Base-by-base conservation (phyloP, 2,888 invertebrate genomes). In the Willowsia nigromaculata region DNA sequence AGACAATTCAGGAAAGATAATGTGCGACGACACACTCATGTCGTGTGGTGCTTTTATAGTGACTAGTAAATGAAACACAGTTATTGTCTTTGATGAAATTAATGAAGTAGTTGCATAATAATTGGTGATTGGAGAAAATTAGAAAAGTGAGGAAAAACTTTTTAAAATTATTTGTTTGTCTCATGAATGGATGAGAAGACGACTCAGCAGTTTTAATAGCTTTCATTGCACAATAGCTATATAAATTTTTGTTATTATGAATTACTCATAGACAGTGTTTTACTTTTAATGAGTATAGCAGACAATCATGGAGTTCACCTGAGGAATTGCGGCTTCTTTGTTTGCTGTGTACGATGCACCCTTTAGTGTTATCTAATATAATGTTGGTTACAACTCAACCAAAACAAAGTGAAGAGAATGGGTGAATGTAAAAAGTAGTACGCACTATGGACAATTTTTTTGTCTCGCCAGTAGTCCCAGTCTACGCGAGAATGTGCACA, bases 341-440 rank as follows among this genome's bases (percentile, higher is more conserved):
- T 71, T 22, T 25, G 43, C 5, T 25, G 2, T 11, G 1, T 6
- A 47, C 43, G 18, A 43, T 30, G 74, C 30, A 47, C 18, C 27
- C 1, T 30, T 7, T 47, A 30, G 50, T 74, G 25, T 4, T 6
- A 1, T 7, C 15, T 47, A 9, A 1, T 50, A 50, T 30, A 53
- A 78, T 78, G 27, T 50, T 53, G 18, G 27, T 33, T 53, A 53
- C 76, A 78, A 7, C 53, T 15, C 76, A 78, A 6, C 76, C 76
- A n/a, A 78, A 78, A 53, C 76, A 78, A 78, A 53, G 53, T 78
- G 76, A 27, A 13, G 71, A 71, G 43, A 78, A 78, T 78, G 76
- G 76, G 50, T 78, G 76, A 78, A 43, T 50, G 18, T 2, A 78
- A 78, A 47, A 74, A 43, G n/a, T 78, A 78, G 53, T 40, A 13